These are phyloP conservation scores for Campoletis raptor DNA, from an alignment of 2,888 invertebrate genomes.

Conservation along the genomic window DNA sequence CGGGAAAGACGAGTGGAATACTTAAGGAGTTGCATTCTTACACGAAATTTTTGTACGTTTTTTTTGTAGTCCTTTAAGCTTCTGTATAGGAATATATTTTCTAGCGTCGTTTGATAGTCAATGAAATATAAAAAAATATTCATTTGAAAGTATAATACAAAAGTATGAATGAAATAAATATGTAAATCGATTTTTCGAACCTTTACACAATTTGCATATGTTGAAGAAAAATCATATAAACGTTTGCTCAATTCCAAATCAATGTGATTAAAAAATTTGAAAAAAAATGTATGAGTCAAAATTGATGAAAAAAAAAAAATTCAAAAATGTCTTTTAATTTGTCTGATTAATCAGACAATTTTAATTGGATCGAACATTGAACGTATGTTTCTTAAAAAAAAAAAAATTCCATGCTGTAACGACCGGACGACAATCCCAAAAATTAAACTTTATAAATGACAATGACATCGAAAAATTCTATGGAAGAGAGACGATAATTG, in stretches of 20 bases:
- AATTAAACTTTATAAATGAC: slow-evolving; percentile 35
- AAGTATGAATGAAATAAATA: not conserved
- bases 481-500: slow-evolving; percentile 68
- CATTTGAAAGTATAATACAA: not conserved
- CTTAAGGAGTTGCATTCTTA: slow-evolving; percentile 77
- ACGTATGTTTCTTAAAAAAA: not conserved
- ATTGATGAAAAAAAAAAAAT: not conserved
- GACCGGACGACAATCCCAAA: slow-evolving; percentile 11
- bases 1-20: slow-evolving; percentile 74
- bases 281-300: not conserved
- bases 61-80: slow-evolving; percentile 70
- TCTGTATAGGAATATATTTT: slow-evolving; percentile 24
- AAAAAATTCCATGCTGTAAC: not conserved
- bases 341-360: not conserved
- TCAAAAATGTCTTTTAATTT: not conserved
- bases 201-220: not conserved
- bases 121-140: not conserved
- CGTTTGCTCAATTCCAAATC: not conserved
- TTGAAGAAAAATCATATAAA: not conserved
- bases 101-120: slow-evolving; percentile 11
- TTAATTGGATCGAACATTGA: not conserved
- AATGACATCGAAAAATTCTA: slow-evolving; percentile 26
- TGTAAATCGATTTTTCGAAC: not conserved
- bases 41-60: slow-evolving; percentile 72
- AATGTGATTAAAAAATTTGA: not conserved